Evolutionary conservation across 2,888 invertebrate species (phyloP), one percentile per base, ranked within the genome.

Genomic region (Erebia aethiops): DNA sequence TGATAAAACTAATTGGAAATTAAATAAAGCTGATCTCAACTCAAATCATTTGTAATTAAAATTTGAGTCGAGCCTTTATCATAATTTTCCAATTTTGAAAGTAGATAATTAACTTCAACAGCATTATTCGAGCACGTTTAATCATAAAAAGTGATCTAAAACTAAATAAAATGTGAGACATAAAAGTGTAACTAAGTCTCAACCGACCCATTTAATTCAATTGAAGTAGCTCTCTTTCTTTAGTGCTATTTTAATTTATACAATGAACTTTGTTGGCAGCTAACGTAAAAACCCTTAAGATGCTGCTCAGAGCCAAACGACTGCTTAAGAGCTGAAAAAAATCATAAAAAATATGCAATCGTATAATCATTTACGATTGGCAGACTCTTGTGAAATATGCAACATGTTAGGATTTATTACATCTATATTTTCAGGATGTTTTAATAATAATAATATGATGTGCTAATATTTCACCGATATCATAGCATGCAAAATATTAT

Each of bases 261-360:
- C 75, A 72, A 70, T 76, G 76, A 71, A 72, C 71, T 76, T 75
- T 71, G 75, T 74, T 76, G 76, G 76, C 76, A 75, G 73, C 68
- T 64, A 71, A 60, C 56, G 46, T 46, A 46, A 54, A 67, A 72
- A 67, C 76, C 75, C 76, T 76, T 75, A 52, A 64, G 72, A 72
- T 69, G 69, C 67, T 72, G 60, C 66, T 73, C 54, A 21, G 65
- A 68, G 75, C 76, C 74, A 76, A 76, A 73, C 67, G 70, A 72
- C 58, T 58, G 26, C 49, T 66, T 62, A 49, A 62, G 62, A 62
- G 18, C 7, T 62, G 8, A 46, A 70, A 67, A 26, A 71, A 69
- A 71, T 71, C 21, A 21, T 49, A 2, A 14, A 8, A 46, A 46
- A 62, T 49, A 62, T 62, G 7, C 62, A 62, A 62, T 49, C 35